phyloP scores from a whole-genome alignment of 2,888 invertebrate species.

The Epistrophella euchroma region DNA sequence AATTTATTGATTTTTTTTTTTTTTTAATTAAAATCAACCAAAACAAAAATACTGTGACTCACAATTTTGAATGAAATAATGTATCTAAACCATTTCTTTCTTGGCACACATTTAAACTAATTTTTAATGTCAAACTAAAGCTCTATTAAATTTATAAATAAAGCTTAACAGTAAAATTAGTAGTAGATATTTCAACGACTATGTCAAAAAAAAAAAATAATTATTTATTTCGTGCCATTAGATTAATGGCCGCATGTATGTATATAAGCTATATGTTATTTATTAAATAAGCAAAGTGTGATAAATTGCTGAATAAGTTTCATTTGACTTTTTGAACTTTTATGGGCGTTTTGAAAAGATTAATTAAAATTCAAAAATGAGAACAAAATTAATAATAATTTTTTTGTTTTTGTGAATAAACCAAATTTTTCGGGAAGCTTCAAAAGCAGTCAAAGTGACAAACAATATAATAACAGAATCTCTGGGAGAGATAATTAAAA shows the following conservation, averaged over 20 bases:
- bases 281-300: slow-evolving; percentile 2
- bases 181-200: background rate
- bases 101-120: background rate
- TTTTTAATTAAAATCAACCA: too few relatives aligned
- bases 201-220: background rate
- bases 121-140: background rate
- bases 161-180: background rate
- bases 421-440: background rate
- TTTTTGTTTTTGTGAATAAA: background rate
- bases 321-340: slow-evolving; percentile 9
- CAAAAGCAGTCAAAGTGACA: background rate
- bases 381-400: background rate
- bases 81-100: background rate
- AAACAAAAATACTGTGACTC: too few relatives aligned
- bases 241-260: slow-evolving; percentile 3
- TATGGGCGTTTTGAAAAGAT: background rate
- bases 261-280: slow-evolving; percentile 3
- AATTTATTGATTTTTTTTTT: too few relatives aligned
- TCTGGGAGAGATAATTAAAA: too few relatives aligned
- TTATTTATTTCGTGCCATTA: background rate
- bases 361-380: background rate
- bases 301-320: background rate
- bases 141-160: background rate
- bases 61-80: background rate
- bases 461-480: background rate